phyloP scores from a whole-genome alignment of 2,888 invertebrate genomes.

The Polydrusus cervinus region DNA sequence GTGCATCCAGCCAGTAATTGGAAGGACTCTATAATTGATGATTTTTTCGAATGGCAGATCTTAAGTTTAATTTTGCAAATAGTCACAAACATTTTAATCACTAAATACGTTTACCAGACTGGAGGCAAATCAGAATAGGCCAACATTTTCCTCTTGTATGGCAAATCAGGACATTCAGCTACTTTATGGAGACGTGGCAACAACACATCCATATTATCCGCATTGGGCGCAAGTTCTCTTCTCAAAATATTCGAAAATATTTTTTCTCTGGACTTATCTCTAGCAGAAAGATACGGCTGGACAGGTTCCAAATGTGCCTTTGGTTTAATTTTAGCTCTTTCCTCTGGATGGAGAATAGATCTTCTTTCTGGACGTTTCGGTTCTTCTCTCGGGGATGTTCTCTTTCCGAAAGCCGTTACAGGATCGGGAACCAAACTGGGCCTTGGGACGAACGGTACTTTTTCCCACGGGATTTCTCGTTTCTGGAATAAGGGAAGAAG shows the following conservation, averaged over 20 bases:
- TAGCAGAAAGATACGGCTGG: constrained; percentile 80
- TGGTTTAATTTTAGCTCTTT: constrained; percentile 78
- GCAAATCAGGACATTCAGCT: constrained; percentile 71
- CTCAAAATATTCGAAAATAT: constrained; percentile 76
- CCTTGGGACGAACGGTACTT: constrained; percentile 89
- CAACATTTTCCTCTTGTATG: constrained; percentile 72
- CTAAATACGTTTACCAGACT: constrained; percentile 56
- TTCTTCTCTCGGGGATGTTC: constrained; percentile 66
- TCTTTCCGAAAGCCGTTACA: constrained; percentile 87
- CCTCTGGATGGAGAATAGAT: constrained; percentile 74
- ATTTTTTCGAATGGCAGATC: no score
- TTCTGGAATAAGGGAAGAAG: constrained; percentile 60
- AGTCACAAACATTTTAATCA: neutral
- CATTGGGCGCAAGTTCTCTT: constrained; percentile 73
- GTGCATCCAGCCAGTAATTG: no score
- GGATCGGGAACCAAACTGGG: constrained; percentile 90
- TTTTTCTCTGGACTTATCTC: constrained; percentile 79
- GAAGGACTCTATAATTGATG: no score
- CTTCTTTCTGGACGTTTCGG: constrained; percentile 63
- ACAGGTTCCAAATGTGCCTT: constrained; percentile 76
- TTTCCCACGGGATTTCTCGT: constrained; percentile 88
- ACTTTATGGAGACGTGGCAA: constrained; percentile 77
- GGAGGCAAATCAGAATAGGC: constrained; percentile 70
- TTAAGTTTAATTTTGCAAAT: neutral
- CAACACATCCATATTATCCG: constrained; percentile 78